These are phyloP conservation scores for Cartodere bifasciata DNA, from an alignment of 2,888 invertebrate genomes.

Conservation along the genomic window DNA sequence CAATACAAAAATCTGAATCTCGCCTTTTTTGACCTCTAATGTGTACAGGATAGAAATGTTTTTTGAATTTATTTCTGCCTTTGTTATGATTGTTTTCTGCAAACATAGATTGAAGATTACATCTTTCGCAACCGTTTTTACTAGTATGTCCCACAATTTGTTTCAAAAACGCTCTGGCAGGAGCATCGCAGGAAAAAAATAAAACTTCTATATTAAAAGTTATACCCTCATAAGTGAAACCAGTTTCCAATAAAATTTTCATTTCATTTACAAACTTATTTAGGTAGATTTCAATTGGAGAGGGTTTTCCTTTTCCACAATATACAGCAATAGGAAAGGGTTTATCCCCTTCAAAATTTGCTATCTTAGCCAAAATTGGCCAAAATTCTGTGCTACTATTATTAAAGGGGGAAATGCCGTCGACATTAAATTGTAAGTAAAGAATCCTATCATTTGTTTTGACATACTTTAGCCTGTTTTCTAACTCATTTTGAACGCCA, in stretches of 20 bases:
- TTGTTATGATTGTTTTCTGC: too few relatives aligned
- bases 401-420: conserved; percentile 4
- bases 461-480: conserved; percentile 2
- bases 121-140: conserved; percentile 11
- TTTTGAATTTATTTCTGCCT: conserved; percentile 8
- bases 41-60: conserved; percentile 9
- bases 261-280: conserved; percentile 2
- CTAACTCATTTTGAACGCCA: conserved; percentile 2
- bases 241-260: conserved; percentile 2
- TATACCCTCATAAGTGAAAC: conserved; percentile 2
- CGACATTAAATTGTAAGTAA: conserved; percentile 4
- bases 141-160: conserved; percentile 10
- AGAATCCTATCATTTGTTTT: conserved; percentile 1
- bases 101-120: conserved; percentile 5
- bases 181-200: conserved; percentile 7
- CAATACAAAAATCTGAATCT: conserved; percentile 7
- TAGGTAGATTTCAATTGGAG: conserved; percentile 2
- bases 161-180: conserved; percentile 9
- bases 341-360: background rate
- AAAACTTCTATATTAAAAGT: conserved; percentile 2
- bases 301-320: conserved; percentile 4
- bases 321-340: conserved; percentile 4
- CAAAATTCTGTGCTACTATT: conserved; percentile 2
- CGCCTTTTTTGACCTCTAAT: conserved; percentile 2
- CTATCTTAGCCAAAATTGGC: conserved; percentile 1